A percentile compares a stretch with the other conserved stretches of the same genome.
phyloP scores from a whole-genome alignment of 1,140 invertebrate species.

The Gryllus bimaculatus region DNA sequence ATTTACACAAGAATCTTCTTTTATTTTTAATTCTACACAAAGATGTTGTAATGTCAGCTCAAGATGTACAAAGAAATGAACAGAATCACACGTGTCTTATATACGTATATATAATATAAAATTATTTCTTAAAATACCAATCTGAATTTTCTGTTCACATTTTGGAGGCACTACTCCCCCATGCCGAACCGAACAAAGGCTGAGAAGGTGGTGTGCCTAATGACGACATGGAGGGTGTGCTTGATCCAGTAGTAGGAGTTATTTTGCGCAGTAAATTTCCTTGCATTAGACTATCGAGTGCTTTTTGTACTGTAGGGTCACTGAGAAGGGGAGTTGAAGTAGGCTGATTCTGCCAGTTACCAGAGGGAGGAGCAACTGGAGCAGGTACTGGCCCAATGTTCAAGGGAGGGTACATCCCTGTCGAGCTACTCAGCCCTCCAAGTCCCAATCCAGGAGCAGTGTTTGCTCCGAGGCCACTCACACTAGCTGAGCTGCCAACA shows the following conservation, averaged over 20 bases:
- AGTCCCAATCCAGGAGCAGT: background rate
- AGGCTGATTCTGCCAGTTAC: conserved; percentile 22
- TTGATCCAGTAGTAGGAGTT: conserved; percentile 10
- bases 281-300: conserved; percentile 61
- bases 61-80: background rate
- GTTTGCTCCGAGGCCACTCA: background rate
- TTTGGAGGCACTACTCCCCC: background rate
- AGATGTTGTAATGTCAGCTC: background rate
- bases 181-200: conserved; percentile 9
- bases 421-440: too few species aligned
- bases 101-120: background rate
- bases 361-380: conserved; percentile 27
- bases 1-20: background rate
- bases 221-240: conserved; percentile 5
- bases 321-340: conserved; percentile 48
- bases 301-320: conserved; percentile 64
- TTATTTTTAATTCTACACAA: background rate
- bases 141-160: background rate
- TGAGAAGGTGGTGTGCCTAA: conserved; percentile 16
- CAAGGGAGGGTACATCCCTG: background rate
- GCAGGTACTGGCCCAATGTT: conserved; percentile 23
- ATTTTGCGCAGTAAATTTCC: conserved; percentile 50
- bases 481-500: background rate
- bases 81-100: background rate
- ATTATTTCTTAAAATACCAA: background rate